Base-by-base conservation (phyloP, 2,113 vertebrate species). In the Cavia porcellus region DNA sequence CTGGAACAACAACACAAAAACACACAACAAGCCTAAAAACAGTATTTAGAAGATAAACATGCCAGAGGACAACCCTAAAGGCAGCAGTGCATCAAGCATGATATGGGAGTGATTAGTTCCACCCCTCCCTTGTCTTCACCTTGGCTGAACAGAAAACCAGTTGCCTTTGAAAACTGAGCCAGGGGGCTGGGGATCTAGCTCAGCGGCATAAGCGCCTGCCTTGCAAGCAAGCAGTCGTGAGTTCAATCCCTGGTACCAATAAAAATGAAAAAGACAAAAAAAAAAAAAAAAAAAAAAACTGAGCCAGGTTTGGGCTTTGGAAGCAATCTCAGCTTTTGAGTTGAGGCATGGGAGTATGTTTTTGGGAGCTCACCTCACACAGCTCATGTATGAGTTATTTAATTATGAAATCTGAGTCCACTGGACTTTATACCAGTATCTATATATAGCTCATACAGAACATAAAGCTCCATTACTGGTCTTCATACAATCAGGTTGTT, bases 351-450 rank as follows among this genome's bases (percentile, higher is more conserved):
- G 55, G 20, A 47, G 9, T 17, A 1, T 13, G 30, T 1, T 87
- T 24, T 81, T 17, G 42, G 80, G 19, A 42, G 57, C 38, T 77
- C 20, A 70, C 24, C 7, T 84, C 68, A 70, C 57, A 64, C 3
- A 61, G 8, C 10, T 96, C 47, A 59, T 12, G 35, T 2, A 17
- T 30, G 57, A 94, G 3, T 50, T 75, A 81, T 17, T 55, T 59
- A 74, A 83, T 82, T 90, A 62, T 61, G 52, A 90, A 95, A 94
- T 74, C 89, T n/a, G 77, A 94, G 52, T 38, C 45, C 25, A 68
- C 32, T 11, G 74, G 75, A 57, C 57, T 57, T 92, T 72, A 94
- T 89, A 79, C 35, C 90, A 95, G 5, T n/a, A 87, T 66, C 81
- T 91, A 35, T n/a, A 74, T 52, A 74, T 52, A 38, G 13, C 30